Conservation (phyloP, 2,113 vertebrate genomes). For the Murina feae region DNA sequence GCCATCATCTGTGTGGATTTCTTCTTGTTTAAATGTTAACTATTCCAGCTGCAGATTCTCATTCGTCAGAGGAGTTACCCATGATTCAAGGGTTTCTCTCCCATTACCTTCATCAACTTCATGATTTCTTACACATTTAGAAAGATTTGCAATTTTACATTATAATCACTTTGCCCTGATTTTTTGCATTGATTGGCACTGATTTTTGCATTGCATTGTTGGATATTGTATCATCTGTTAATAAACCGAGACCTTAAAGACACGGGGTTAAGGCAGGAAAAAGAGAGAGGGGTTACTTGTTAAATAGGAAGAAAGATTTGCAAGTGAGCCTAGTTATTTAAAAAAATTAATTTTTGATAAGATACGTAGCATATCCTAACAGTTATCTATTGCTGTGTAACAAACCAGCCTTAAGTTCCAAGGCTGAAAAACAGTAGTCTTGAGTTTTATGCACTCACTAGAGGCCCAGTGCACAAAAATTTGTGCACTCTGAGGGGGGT, state of each 20-base stretch:
- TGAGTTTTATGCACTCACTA: background rate
- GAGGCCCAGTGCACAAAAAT: too few species aligned
- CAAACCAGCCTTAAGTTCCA: background rate
- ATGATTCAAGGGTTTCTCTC: constrained; percentile 38
- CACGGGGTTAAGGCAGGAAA: background rate
- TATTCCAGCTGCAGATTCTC: constrained; percentile 42
- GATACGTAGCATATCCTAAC: background rate
- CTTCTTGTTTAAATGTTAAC: constrained; percentile 37
- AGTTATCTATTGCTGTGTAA: background rate
- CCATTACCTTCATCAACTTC: constrained; percentile 50
- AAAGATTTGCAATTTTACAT: constrained; percentile 34
- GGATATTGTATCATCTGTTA: background rate
- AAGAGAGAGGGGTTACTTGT: background rate
- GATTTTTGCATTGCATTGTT: constrained; percentile 42
- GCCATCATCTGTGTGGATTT: background rate
- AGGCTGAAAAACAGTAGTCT: background rate
- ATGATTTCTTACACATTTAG: constrained; percentile 29
- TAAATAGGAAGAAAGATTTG: background rate
- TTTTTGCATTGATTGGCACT: constrained; percentile 54
- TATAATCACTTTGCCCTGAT: constrained; percentile 46
- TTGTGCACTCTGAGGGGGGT: too few species aligned
- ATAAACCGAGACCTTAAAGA: background rate
- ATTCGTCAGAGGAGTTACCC: constrained; percentile 1
- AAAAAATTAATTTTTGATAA: background rate
- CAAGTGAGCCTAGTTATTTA: constrained; percentile 3